Base-by-base conservation (phyloP, 2,888 invertebrate genomes). In the Ennomos erosarius region DNA sequence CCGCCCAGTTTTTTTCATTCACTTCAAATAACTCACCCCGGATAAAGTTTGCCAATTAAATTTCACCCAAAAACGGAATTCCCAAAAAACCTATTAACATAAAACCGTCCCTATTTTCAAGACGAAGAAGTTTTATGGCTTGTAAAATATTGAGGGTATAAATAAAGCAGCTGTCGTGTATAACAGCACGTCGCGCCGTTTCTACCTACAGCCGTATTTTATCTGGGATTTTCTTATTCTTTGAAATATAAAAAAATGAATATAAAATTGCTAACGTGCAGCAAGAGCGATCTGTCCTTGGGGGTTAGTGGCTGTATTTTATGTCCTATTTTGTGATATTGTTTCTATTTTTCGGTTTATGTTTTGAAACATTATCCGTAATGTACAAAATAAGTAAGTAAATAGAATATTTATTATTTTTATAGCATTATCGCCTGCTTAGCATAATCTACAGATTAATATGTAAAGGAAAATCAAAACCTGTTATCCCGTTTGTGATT, bases 121-220 rank as follows among this genome's bases (percentile, higher is more conserved):
- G 82, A 78, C 82, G 75, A 77, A 77, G 79, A 87, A 89, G 87
- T 90, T 90, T 90, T 90, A 90, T 88, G 90, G 87, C 87, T 90
- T 90, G 89, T 90, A 87, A 90, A 90, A 90, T 90, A 90, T 90
- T 88, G 88, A 82, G 86, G 84, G 79, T 84, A 90, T 90, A 90
- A 90, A 90, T 90, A 90, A 90, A 78, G 79, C 75, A 74, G 80
- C 84, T 87, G 89, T 89, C 90, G 78, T 86, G 88, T 90, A 84
- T 88, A 81, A 85, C 85, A 88, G 87, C 88, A 88, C 89, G 88
- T 88, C 87, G 78, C 82, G 72, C 75, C 79, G 75, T 76, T 68
- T 68, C 66, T 82, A 83, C 87, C 85, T 81, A 80, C 76, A 78
- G 81, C 77, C 87, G 86, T 90, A 90, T 89, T 88, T 90, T 85